Conservation (phyloP, 2,797 vertebrate genomes). For the Crocidura indochinensis region DNA sequence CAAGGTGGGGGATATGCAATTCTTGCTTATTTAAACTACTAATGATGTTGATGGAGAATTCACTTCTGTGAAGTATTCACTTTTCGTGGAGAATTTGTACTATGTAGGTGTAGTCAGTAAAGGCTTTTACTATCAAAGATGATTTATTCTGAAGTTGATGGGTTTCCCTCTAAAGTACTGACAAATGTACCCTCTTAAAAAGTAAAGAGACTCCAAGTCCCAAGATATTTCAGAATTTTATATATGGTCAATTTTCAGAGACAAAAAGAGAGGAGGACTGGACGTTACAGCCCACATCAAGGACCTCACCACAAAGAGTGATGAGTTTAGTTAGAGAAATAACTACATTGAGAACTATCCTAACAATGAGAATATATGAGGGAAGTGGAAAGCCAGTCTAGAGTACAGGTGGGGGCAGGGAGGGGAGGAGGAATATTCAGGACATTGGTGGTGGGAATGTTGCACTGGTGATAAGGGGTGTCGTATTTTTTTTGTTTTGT, state of each 20-base stretch:
- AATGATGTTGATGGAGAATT: not conserved
- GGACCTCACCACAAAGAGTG: too few relatives aligned
- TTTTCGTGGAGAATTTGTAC: not conserved
- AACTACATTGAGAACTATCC: too few relatives aligned
- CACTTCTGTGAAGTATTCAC: not conserved
- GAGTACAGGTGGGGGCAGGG: too few relatives aligned
- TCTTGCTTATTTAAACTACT: not conserved
- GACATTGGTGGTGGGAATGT: too few relatives aligned
- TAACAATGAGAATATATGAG: too few relatives aligned
- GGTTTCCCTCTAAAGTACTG: conserved; percentile 10
- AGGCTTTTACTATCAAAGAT: conserved; percentile 23
- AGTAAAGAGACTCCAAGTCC: not conserved
- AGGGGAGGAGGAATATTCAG: too few relatives aligned
- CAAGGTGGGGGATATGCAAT: not conserved
- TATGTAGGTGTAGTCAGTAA: not conserved
- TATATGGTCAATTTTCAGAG: not conserved
- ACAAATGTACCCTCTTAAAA: not conserved
- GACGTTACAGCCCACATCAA: too few relatives aligned
- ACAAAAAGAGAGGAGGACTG: too few relatives aligned
- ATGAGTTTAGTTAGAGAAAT: too few relatives aligned
- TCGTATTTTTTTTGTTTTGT: too few relatives aligned
- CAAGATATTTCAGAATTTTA: conserved; percentile 47
- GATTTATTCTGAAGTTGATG: not conserved
- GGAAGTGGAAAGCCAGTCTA: too few relatives aligned
- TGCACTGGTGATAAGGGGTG: too few relatives aligned